Percentiles rank a stretch among this genome's conserved stretches.
phyloP scores from a whole-genome alignment of 2,888 invertebrate species.

The Ormyrus rosae region DNA sequence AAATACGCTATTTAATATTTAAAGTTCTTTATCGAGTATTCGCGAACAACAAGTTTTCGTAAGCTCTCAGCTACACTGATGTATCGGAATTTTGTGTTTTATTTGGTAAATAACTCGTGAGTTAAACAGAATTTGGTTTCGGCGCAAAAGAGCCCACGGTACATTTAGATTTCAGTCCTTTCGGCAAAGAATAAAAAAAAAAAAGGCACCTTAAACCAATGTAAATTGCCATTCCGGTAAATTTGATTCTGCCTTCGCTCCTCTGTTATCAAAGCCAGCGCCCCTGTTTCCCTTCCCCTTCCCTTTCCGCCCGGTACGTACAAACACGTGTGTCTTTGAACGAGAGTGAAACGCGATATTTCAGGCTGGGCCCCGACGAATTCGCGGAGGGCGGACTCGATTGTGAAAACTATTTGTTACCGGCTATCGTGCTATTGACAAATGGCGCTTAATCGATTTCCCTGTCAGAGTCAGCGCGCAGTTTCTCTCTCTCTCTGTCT shows the following conservation, averaged over 20 bases:
- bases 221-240: constrained; percentile 9
- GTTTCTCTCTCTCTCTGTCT: constrained; percentile 20
- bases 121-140: too few species aligned
- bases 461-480: constrained; percentile 42
- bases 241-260: constrained; percentile 26
- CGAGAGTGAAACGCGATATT: constrained; percentile 43
- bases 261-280: constrained; percentile 2
- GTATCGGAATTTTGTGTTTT: too few species aligned
- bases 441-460: constrained; percentile 55
- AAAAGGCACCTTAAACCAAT: neutral
- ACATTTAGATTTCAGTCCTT: too few species aligned
- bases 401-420: constrained; percentile 55
- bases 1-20: too few species aligned
- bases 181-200: neutral
- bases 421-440: constrained; percentile 51
- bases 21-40: too few species aligned
- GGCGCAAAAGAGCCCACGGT: too few species aligned
- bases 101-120: too few species aligned
- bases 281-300: neutral
- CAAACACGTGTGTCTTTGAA: neutral
- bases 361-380: constrained; percentile 18
- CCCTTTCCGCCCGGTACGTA: constrained; percentile 19
- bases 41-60: too few species aligned
- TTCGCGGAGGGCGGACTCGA: constrained; percentile 21
- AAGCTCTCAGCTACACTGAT: too few species aligned